phyloP scores from a whole-genome alignment of 23 tunicate genomes.

The Trididemnum miniatum region DNA sequence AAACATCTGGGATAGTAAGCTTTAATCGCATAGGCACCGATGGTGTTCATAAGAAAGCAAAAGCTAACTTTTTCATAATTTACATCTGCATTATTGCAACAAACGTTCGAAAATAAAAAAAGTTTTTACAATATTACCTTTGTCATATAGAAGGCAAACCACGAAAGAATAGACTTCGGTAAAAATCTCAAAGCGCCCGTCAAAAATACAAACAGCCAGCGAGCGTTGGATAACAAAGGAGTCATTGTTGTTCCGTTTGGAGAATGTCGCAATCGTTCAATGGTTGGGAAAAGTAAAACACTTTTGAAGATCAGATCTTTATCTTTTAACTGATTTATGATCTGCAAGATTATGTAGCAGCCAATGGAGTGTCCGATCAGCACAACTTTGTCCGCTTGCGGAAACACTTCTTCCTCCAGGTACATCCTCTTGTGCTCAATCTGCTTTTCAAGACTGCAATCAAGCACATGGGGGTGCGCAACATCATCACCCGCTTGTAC shows the following conservation, averaged over 20 bases:
- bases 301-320: conserved; percentile 33
- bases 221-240: conserved; percentile 51
- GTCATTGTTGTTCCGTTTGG: conserved; percentile 78
- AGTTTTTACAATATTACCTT: no score
- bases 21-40: no score
- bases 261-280: conserved; percentile 65
- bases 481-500: neutral
- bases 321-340: conserved; percentile 50
- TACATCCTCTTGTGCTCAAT: conserved; percentile 68
- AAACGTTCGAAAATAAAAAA: no score
- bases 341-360: conserved; percentile 83
- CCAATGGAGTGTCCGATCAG: conserved; percentile 96
- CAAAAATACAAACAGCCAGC: conserved; percentile 42
- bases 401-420: conserved; percentile 53
- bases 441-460: conserved; percentile 67
- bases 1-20: no score
- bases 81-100: no score
- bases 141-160: conserved; percentile 1
- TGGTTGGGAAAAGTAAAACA: conserved; percentile 82
- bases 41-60: no score
- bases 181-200: conserved; percentile 23
- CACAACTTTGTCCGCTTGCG: conserved; percentile 58
- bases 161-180: conserved; percentile 41
- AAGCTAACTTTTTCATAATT: no score
- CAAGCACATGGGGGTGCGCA: conserved; percentile 47